A percentile compares a stretch with the other conserved stretches of the same genome.
phyloP scores from a whole-genome alignment of 2,113 vertebrate species.

The Pyrgilauda ruficollis region DNA sequence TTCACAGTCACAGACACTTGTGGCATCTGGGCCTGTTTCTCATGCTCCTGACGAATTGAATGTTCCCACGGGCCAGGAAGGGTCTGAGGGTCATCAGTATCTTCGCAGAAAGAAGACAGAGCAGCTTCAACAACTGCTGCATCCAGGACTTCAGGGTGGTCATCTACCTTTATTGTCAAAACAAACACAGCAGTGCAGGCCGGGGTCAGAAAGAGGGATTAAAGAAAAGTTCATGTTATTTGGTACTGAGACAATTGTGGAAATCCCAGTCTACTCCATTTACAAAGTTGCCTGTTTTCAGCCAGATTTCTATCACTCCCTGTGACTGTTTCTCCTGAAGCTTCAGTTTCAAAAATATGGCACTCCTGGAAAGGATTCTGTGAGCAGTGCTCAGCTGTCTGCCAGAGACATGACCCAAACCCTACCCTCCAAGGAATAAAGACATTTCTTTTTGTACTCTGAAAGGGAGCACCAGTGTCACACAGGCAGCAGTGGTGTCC shows the following conservation, averaged over 20 bases:
- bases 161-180: constrained; percentile 83
- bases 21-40: constrained; percentile 70
- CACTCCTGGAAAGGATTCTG: neutral
- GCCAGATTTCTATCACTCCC: neutral
- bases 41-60: constrained; percentile 74
- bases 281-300: neutral
- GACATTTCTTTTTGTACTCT: neutral
- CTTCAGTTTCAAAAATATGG: neutral
- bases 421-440: neutral
- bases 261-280: neutral
- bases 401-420: neutral
- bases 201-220: neutral
- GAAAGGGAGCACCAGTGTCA: neutral
- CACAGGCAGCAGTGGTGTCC: neutral
- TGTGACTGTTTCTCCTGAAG: neutral
- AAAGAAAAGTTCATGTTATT: neutral
- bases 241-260: neutral
- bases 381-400: neutral
- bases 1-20: constrained; percentile 77
- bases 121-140: constrained; percentile 96
- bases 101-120: constrained; percentile 90
- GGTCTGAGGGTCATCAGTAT: constrained; percentile 87
- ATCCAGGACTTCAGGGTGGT: constrained; percentile 92
- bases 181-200: constrained; percentile 11
- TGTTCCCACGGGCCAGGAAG: constrained; percentile 91